Conservation (phyloP, 2,113 vertebrate species). For the Callopanchax toddi region DNA sequence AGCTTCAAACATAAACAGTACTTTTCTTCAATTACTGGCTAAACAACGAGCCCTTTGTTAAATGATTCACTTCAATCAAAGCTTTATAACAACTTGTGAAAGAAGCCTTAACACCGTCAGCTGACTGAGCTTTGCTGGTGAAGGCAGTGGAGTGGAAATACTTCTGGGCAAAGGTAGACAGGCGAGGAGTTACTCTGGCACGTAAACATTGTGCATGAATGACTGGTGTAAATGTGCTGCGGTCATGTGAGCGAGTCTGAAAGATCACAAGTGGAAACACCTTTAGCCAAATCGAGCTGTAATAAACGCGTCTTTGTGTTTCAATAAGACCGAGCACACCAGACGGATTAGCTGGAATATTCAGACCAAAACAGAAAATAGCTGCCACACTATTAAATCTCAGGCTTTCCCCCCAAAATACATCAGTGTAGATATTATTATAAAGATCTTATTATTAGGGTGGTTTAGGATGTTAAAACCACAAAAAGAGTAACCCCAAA, state of each 20-base stretch:
- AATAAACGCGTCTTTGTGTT: slow-evolving; percentile 7
- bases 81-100: slow-evolving; percentile 49
- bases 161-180: slow-evolving; percentile 41
- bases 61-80: slow-evolving; percentile 65
- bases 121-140: slow-evolving; percentile 18
- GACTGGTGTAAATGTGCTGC: slow-evolving; percentile 1
- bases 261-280: slow-evolving; percentile 23
- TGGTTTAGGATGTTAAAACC: background rate
- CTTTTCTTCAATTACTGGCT: slow-evolving; percentile 41
- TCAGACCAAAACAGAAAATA: too few relatives aligned
- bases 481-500: background rate
- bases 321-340: background rate
- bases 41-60: slow-evolving; percentile 21
- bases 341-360: background rate
- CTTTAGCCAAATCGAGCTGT: slow-evolving; percentile 19
- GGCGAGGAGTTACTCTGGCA: background rate
- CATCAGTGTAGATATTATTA: too few relatives aligned
- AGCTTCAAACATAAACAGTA: background rate
- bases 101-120: slow-evolving; percentile 1
- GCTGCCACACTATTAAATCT: background rate
- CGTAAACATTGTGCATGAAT: background rate
- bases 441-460: too few relatives aligned
- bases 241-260: slow-evolving; percentile 25
- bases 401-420: too few relatives aligned
- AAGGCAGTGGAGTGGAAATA: slow-evolving; percentile 36